Conservation (phyloP, 2,888 invertebrate species). For the Eustalomyia histrio region DNA sequence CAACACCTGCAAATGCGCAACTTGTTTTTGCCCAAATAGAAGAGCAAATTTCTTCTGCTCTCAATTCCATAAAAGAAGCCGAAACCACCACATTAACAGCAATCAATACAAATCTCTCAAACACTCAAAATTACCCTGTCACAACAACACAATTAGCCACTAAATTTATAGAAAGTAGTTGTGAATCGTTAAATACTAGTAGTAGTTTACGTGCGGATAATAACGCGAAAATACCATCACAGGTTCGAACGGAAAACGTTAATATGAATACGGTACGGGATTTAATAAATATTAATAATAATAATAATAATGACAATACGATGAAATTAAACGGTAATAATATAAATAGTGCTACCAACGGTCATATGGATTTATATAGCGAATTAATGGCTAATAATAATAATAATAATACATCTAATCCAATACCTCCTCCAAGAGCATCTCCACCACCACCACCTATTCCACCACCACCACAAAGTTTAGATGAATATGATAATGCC, state of each 20-base stretch:
- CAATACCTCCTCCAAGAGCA: slow-evolving; percentile 33
- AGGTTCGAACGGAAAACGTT: slow-evolving; percentile 57
- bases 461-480: slow-evolving; percentile 43
- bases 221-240: slow-evolving; percentile 63
- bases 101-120: slow-evolving; percentile 52
- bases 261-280: slow-evolving; percentile 78
- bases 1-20: slow-evolving; percentile 54
- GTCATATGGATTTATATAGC: slow-evolving; percentile 32
- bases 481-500: slow-evolving; percentile 28
- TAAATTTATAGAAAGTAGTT: slow-evolving; percentile 56
- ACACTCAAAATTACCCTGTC: slow-evolving; percentile 55
- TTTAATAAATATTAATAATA: slow-evolving; percentile 70
- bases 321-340: slow-evolving; percentile 62
- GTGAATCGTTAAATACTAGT: slow-evolving; percentile 52
- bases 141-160: slow-evolving; percentile 37
- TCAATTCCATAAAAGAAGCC: slow-evolving; percentile 53
- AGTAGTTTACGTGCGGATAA: slow-evolving; percentile 68
- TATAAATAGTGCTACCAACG: slow-evolving; percentile 58
- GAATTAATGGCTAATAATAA: slow-evolving; percentile 32
- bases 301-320: slow-evolving; percentile 10
- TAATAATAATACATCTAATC: slow-evolving; percentile 48
- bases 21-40: slow-evolving; percentile 61
- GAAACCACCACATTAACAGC: not conserved
- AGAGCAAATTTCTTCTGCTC: slow-evolving; percentile 59
- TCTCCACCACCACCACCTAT: slow-evolving; percentile 56